Evolutionary conservation across 2,797 vertebrate genomes (phyloP), one percentile per base, ranked within the genome.

Genomic region (Gallinago stenura): DNA sequence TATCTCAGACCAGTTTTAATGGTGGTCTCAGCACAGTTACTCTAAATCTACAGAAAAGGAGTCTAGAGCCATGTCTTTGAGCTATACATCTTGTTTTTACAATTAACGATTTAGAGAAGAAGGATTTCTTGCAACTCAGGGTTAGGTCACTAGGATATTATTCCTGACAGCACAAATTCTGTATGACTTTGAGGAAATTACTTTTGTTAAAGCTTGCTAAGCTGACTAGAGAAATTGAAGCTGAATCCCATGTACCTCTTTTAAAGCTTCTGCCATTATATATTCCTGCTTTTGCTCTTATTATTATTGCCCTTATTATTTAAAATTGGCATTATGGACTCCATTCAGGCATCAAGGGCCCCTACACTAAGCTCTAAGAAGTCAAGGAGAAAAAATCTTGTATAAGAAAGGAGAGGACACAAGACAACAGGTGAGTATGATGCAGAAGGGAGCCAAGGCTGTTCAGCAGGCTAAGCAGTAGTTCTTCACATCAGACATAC

Each of bases 111-210:
- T 79, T 84, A 21, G 56, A 76, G 69, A 35, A 86, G n/a, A 66
- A 84, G 25, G 17, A 66, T 33, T 86, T 43, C 18, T 90, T 83
- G 37, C 9, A 69, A 65, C 56, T 12, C 71, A 26, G 35, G 62
- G 53, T 84, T 84, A 84, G 73, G 77, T 92, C 83, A 83, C n/a
- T 58, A 87, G 71, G 58, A 65, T 93, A 82, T 82, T 93, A 82
- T 62, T 94, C n/a, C 51, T 70, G 66, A 90, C 50, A 78, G 41
- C 73, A 72, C n/a, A 70, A 39, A 28, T 62, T 83, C 4, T 83
- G 20, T 56, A n/a, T 17, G 33, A 60, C 76, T 77, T 82, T 2
- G 1, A 92, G 69, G 80, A 91, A 94, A 88, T 92, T n/a, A 51
- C 35, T 60, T n/a, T 46, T 65, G 16, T 65, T 33, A 64, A 76